Conservation (phyloP, 1,140 invertebrate genomes). For the Geopemphigus sp. region DNA sequence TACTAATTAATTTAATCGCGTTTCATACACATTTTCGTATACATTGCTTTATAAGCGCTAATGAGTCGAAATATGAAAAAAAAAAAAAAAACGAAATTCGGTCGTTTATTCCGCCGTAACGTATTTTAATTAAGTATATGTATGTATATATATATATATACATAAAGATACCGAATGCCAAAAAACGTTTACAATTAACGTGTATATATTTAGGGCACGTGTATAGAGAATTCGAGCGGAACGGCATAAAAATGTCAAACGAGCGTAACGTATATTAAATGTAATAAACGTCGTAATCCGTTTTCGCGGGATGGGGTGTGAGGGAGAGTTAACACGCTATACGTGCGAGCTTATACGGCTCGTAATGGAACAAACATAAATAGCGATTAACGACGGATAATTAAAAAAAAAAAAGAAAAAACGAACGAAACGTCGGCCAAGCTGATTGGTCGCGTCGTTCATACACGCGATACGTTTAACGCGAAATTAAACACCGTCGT, state of each 20-base stretch:
- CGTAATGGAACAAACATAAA: not conserved
- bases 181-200: not conserved
- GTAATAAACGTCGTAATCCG: not conserved
- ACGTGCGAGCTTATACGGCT: not conserved
- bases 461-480: no score
- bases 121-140: not conserved
- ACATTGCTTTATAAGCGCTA: no score
- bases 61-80: no score
- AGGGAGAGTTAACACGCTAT: no score
- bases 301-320: not conserved
- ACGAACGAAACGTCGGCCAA: no score
- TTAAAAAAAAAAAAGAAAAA: not conserved
- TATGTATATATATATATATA: not conserved
- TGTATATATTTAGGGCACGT: no score
- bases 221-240: not conserved
- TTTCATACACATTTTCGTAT: no score
- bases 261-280: not conserved
- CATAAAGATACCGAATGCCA: not conserved
- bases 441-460: no score
- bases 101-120: no score
- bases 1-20: no score
- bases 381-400: not conserved
- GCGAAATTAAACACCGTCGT: no score
- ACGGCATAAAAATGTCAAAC: conserved; percentile 20
- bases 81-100: no score